phyloP scores from a whole-genome alignment of 2,113 vertebrate genomes.

The Smithornis capensis region DNA sequence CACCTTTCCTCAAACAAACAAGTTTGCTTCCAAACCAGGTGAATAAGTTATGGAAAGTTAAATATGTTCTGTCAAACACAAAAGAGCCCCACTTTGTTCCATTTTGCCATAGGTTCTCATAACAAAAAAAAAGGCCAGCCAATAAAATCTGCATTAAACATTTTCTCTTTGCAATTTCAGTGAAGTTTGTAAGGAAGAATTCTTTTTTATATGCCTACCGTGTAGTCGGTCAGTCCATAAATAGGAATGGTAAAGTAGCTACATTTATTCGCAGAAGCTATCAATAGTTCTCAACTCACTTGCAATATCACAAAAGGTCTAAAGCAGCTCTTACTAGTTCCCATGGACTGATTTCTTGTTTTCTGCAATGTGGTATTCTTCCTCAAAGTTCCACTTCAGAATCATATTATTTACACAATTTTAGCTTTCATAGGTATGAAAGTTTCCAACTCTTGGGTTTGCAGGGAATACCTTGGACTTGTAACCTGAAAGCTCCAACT shows the following conservation, averaged over 20 bases:
- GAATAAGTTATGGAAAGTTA: constrained; percentile 25
- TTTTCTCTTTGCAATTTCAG: not conserved
- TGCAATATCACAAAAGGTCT: not conserved
- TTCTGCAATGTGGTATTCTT: not conserved
- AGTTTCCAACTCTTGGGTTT: not conserved
- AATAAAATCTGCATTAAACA: not conserved
- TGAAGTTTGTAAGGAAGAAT: not conserved
- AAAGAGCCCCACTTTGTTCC: not conserved
- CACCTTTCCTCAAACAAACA: not conserved
- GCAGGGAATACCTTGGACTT: not conserved
- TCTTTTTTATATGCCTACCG: not conserved
- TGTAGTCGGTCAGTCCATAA: not conserved
- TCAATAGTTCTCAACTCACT: not conserved
- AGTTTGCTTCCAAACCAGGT: not conserved
- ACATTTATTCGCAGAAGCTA: not conserved
- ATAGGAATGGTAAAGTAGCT: not conserved
- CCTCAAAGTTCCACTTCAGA: not conserved
- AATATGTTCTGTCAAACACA: not conserved
- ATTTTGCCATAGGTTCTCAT: not conserved
- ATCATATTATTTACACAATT: not conserved
- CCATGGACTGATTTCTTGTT: not conserved
- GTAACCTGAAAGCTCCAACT: not conserved
- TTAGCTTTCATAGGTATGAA: not conserved
- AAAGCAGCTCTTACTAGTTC: not conserved
- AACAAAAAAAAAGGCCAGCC: not conserved